phyloP scores from a whole-genome alignment of 2,797 vertebrate species.

The Clarias fuscus region DNA sequence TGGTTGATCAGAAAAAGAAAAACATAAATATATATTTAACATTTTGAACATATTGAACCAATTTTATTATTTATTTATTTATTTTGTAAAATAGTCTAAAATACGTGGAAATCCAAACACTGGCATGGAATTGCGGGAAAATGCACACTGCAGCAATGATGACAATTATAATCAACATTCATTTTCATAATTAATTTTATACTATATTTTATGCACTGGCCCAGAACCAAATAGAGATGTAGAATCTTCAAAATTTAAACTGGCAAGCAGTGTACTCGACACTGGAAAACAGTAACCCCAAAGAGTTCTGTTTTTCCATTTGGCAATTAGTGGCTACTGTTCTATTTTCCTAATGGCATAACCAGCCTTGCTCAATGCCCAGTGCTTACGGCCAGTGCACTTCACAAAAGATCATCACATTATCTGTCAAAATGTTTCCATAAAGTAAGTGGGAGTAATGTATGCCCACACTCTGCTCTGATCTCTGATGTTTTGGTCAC shows the following conservation, averaged over 20 bases:
- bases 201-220: conserved; percentile 1
- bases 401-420: conserved; percentile 60
- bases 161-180: not conserved
- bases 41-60: not conserved
- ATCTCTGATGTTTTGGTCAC: conserved; percentile 44
- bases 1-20: not conserved
- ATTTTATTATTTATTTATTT: not conserved
- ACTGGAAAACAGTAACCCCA: conserved; percentile 40
- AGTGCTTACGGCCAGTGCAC: conserved; percentile 28
- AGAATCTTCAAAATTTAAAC: conserved; percentile 14
- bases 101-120: not conserved
- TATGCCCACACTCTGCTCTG: conserved; percentile 61
- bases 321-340: conserved; percentile 39
- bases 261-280: conserved; percentile 3
- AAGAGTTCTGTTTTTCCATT: conserved; percentile 42
- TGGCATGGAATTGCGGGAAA: not conserved
- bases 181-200: conserved; percentile 3
- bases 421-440: conserved; percentile 61
- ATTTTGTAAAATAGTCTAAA: not conserved
- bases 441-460: conserved; percentile 62
- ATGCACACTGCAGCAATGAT: not conserved
- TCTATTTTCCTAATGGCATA: conserved; percentile 28
- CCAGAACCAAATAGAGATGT: conserved; percentile 14
- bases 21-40: not conserved
- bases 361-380: conserved; percentile 23